These are phyloP conservation scores for Thinocorus orbignyianus DNA, from an alignment of 2,113 vertebrate genomes.

Conservation along the genomic window DNA sequence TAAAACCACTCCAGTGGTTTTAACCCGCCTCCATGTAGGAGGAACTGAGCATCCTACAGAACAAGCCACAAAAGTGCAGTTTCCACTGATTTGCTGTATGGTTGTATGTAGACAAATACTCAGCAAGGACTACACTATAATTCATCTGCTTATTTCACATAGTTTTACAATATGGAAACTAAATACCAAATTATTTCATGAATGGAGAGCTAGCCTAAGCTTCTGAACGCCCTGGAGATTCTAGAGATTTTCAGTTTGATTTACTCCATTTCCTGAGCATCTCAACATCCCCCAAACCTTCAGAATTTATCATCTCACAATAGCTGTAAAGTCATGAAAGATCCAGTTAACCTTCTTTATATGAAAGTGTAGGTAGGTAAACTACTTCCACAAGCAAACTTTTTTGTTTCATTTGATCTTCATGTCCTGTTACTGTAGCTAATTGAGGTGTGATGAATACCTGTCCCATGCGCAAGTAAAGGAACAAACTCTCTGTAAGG, in stretches of 20 bases:
- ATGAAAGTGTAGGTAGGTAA: background rate
- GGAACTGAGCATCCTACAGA: background rate
- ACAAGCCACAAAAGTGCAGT: background rate
- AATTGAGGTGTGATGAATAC: background rate
- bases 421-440: background rate
- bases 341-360: background rate
- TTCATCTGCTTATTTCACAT: background rate
- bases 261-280: background rate
- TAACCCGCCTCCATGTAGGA: background rate
- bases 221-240: background rate
- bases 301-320: background rate
- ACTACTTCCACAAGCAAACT: background rate
- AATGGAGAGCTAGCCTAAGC: background rate
- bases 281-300: background rate
- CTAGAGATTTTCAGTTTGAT: background rate
- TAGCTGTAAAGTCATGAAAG: background rate
- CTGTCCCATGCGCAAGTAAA: background rate
- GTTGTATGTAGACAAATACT: background rate
- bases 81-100: background rate
- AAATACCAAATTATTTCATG: background rate
- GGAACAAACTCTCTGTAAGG: background rate
- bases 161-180: background rate
- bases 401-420: background rate
- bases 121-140: no score
- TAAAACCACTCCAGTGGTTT: background rate